These are phyloP conservation scores for Sebastes alutus DNA, from an alignment of 2,797 vertebrate genomes.

Conservation along the genomic window DNA sequence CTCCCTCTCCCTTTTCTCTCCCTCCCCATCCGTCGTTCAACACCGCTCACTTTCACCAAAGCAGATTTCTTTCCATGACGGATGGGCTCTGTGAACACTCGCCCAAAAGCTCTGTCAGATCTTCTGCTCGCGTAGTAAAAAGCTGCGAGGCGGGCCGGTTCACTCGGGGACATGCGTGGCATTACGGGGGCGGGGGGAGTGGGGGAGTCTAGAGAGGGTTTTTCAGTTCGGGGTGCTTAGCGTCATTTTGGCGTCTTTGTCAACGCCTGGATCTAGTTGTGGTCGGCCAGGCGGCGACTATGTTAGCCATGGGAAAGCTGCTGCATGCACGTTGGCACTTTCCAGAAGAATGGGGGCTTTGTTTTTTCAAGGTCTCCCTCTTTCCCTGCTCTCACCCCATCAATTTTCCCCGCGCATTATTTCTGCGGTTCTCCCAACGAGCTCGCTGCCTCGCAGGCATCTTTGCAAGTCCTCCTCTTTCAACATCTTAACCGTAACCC, in stretches of 20 bases:
- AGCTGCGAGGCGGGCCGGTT: slow-evolving; percentile 37
- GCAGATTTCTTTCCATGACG: slow-evolving; percentile 71
- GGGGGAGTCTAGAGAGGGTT: slow-evolving; percentile 15
- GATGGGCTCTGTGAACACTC: slow-evolving; percentile 56
- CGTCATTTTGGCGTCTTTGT: slow-evolving; percentile 24
- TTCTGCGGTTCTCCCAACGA: slow-evolving; percentile 44
- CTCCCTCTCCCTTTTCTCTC: slow-evolving; percentile 1
- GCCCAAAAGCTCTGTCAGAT: slow-evolving; percentile 57
- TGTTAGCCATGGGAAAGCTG: slow-evolving; percentile 46
- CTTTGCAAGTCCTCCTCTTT: slow-evolving; percentile 74
- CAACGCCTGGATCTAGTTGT: slow-evolving; percentile 38
- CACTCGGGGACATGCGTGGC: slow-evolving; percentile 33
- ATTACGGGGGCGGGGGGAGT: slow-evolving; percentile 16
- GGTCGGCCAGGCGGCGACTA: slow-evolving; percentile 34
- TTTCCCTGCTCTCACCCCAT: slow-evolving; percentile 51
- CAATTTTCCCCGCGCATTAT: slow-evolving; percentile 47
- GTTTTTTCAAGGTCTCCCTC: slow-evolving; percentile 41
- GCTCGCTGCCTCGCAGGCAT: slow-evolving; percentile 51
- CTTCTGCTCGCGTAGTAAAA: slow-evolving; percentile 37
- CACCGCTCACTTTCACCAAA: slow-evolving; percentile 56
- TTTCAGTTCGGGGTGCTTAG: neutral
- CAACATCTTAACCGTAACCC: slow-evolving; percentile 69
- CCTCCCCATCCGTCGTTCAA: slow-evolving; percentile 53
- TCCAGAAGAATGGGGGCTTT: neutral
- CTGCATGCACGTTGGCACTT: slow-evolving; percentile 5